Percentiles rank a stretch among this genome's conserved stretches.
These are phyloP conservation scores for Bombus sibiricus DNA, from an alignment of 1,140 invertebrate species.

Conservation along the genomic window DNA sequence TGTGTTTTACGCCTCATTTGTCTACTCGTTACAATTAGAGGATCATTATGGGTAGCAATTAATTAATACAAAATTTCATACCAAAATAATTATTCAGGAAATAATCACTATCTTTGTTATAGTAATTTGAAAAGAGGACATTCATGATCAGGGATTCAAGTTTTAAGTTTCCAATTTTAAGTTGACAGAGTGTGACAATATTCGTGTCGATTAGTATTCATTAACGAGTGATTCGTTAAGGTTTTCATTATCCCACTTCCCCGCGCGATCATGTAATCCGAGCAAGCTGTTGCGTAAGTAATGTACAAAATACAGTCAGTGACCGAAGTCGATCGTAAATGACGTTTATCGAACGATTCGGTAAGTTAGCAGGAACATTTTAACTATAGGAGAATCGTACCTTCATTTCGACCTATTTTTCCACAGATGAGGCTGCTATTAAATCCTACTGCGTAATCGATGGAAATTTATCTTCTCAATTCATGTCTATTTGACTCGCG, in stretches of 20 bases:
- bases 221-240: not conserved
- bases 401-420: not conserved
- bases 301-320: not conserved
- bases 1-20: too few relatives aligned
- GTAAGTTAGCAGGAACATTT: not conserved
- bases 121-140: too few relatives aligned
- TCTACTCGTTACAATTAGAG: too few relatives aligned
- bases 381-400: not conserved
- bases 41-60: too few relatives aligned
- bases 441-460: constrained; percentile 6
- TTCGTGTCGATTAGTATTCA: not conserved
- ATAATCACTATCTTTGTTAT: too few relatives aligned
- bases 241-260: not conserved
- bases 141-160: not conserved
- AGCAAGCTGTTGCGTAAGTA: not conserved
- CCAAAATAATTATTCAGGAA: too few relatives aligned
- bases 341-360: not conserved
- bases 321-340: not conserved
- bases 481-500: not conserved
- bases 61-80: too few relatives aligned
- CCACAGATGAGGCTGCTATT: too few relatives aligned
- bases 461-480: not conserved
- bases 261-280: not conserved
- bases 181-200: not conserved
- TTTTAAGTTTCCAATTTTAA: not conserved